phyloP scores from a whole-genome alignment of 1,140 invertebrate species.

The Leptinotarsa undecemlineata region DNA sequence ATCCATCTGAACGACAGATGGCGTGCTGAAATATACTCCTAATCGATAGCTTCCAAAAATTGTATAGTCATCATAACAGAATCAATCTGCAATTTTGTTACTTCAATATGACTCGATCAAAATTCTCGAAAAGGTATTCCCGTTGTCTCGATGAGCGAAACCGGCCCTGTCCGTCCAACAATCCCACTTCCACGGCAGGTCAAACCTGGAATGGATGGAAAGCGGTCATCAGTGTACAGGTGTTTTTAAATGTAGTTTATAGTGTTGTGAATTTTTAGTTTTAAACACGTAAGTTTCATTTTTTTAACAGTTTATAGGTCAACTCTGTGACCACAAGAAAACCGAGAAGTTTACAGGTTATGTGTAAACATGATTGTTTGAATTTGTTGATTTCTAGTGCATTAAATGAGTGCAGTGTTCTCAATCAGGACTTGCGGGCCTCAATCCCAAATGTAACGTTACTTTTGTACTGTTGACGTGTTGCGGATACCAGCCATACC shows the following conservation, averaged over 20 bases:
- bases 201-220: constrained; percentile 55
- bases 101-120: background rate
- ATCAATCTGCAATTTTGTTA: too few species aligned
- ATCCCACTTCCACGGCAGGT: constrained; percentile 55
- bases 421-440: constrained; percentile 45
- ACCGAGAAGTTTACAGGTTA: constrained; percentile 41
- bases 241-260: constrained; percentile 54
- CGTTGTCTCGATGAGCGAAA: constrained; percentile 9
- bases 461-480: constrained; percentile 44
- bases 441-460: constrained; percentile 51
- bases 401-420: constrained; percentile 50
- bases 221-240: constrained; percentile 56
- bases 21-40: too few species aligned
- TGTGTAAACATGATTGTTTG: constrained; percentile 34
- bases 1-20: too few species aligned
- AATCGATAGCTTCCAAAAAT: too few species aligned
- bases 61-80: too few species aligned
- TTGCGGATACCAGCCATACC: constrained; percentile 19
- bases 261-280: constrained; percentile 42
- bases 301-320: constrained; percentile 22
- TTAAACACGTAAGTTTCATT: constrained; percentile 38
- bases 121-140: constrained; percentile 4
- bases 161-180: constrained; percentile 45
- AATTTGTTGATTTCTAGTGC: constrained; percentile 54
- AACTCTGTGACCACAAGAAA: constrained; percentile 4